Evolutionary conservation across 2,113 vertebrate species (phyloP).

Genomic region (Ornithorhynchus anatinus): DNA sequence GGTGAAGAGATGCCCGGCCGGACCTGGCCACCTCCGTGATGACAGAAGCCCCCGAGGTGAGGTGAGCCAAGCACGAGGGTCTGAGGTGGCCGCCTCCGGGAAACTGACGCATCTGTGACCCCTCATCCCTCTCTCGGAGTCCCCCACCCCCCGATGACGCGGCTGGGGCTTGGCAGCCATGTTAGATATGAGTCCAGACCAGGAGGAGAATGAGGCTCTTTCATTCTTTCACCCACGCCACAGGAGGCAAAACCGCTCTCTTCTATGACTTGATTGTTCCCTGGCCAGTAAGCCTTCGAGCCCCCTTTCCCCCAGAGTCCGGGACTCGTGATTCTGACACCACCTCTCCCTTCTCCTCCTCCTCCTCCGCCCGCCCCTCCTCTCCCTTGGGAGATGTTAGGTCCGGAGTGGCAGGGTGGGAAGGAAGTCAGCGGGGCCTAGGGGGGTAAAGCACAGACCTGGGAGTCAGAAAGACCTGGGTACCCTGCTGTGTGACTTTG

Average conservation of each 20-base stretch:
- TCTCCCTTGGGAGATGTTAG: neutral
- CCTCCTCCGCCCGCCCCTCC: no score
- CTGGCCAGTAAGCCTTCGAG: conserved; percentile 14
- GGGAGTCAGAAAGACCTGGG: no score
- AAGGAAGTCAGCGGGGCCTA: no score
- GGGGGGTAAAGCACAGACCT: no score
- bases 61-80: neutral
- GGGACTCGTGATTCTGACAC: conserved; percentile 32
- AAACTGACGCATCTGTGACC: neutral
- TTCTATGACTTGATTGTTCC: conserved; percentile 37
- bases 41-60: no score
- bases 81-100: neutral
- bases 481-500: no score
- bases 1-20: no score
- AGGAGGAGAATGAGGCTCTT: conserved; percentile 27
- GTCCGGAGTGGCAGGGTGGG: no score
- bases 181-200: conserved; percentile 24
- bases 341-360: no score
- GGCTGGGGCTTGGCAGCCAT: neutral
- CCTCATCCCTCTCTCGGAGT: neutral
- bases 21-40: no score
- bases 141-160: conserved; percentile 7
- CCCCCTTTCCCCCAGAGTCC: conserved; percentile 29
- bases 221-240: conserved; percentile 18
- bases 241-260: neutral